These are phyloP conservation scores for Casuarius casuarius DNA, from an alignment of 2,113 vertebrate genomes.

Conservation along the genomic window DNA sequence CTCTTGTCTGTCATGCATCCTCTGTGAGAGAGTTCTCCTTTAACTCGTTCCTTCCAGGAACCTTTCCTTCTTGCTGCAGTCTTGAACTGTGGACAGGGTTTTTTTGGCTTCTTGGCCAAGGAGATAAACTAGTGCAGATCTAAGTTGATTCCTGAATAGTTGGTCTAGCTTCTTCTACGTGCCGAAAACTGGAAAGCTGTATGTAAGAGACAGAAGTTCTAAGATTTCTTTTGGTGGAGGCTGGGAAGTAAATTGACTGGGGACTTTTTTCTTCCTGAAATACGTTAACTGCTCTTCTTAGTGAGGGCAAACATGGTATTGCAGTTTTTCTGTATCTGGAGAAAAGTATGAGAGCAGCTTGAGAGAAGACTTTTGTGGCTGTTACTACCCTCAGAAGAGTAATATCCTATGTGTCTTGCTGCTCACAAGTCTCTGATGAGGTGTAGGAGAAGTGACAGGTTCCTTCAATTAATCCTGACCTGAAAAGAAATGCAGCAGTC, in stretches of 20 bases:
- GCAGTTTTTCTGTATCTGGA: not conserved
- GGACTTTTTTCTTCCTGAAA: not conserved
- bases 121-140: not conserved
- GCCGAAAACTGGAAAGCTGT: not conserved
- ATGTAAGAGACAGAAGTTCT: not conserved
- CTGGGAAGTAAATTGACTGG: not conserved
- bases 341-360: not conserved
- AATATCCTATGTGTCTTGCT: not conserved
- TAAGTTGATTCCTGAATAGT: not conserved
- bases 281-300: not conserved
- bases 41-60: not conserved
- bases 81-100: not conserved
- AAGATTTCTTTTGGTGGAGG: not conserved
- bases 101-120: not conserved
- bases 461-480: not conserved
- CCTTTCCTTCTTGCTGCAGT: not conserved
- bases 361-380: not conserved
- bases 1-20: not conserved
- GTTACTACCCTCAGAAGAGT: not conserved
- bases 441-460: not conserved
- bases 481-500: not conserved
- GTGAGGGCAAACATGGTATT: not conserved
- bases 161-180: not conserved
- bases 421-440: not conserved
- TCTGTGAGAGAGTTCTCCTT: not conserved